phyloP scores from a whole-genome alignment of 2,113 vertebrate species.

The Mystacornis crossleyi region DNA sequence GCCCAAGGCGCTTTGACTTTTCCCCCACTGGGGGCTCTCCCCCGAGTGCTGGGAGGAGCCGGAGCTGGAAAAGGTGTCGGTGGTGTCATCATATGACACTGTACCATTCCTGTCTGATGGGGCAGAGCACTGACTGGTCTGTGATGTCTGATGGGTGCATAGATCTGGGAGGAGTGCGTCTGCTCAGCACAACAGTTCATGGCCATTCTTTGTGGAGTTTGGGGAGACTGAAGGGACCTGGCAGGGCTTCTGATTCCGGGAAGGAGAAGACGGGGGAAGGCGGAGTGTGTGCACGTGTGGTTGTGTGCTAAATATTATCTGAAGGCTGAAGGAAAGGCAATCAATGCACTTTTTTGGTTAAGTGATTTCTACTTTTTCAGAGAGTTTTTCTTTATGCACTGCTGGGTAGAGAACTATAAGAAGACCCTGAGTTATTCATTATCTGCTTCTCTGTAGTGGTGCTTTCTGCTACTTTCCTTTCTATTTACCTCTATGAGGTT shows the following conservation, averaged over 20 bases:
- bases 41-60: not conserved
- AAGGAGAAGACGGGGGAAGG: not conserved
- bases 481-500: not conserved
- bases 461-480: not conserved
- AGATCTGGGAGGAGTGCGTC: not conserved
- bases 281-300: rapidly evolving
- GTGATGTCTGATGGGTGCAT: too few relatives aligned
- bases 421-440: not conserved
- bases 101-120: not conserved
- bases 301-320: not conserved
- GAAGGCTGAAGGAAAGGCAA: not conserved
- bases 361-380: not conserved
- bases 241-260: not conserved
- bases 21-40: not conserved
- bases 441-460: not conserved
- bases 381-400: rapidly evolving
- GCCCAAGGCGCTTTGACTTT: not conserved
- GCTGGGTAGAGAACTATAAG: not conserved
- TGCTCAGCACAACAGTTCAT: not conserved
- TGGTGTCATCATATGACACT: not conserved
- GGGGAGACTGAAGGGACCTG: not conserved
- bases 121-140: not conserved
- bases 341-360: not conserved
- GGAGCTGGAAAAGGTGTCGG: not conserved
- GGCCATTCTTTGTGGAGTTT: not conserved